Percentiles rank a stretch among this genome's conserved stretches.
Evolutionary conservation across 2,797 vertebrate genomes (phyloP).

Genomic region (Halcyon smyrnensis): DNA sequence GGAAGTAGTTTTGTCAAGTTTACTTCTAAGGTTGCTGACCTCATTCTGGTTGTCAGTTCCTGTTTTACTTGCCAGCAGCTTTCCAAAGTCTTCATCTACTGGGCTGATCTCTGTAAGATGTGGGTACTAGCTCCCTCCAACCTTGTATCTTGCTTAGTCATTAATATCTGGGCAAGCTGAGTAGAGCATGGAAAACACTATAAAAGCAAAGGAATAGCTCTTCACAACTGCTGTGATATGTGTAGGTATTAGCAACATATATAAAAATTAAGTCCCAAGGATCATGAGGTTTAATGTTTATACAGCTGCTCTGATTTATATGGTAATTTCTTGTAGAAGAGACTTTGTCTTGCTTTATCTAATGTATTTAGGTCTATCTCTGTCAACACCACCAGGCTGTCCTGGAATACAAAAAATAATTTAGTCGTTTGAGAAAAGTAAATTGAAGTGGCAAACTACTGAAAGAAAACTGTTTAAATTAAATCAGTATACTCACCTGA

Average conservation of each 20-base stretch:
- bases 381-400: background rate
- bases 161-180: background rate
- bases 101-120: background rate
- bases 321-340: background rate
- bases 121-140: background rate
- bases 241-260: background rate
- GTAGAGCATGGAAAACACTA: background rate
- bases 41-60: background rate
- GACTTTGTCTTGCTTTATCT: background rate
- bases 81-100: background rate
- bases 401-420: background rate
- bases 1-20: background rate
- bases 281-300: background rate
- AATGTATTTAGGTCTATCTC: background rate
- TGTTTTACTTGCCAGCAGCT: background rate
- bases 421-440: background rate
- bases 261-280: background rate
- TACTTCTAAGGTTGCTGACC: background rate
- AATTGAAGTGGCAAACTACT: background rate
- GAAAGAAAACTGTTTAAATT: background rate
- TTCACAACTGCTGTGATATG: background rate
- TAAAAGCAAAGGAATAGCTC: background rate
- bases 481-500: background rate
- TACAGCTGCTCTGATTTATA: background rate
- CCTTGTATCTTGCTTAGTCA: background rate